Evolutionary conservation across 2,113 vertebrate species (phyloP), one percentile per base, ranked within the genome.

Genomic region (Cebidichthys violaceus): DNA sequence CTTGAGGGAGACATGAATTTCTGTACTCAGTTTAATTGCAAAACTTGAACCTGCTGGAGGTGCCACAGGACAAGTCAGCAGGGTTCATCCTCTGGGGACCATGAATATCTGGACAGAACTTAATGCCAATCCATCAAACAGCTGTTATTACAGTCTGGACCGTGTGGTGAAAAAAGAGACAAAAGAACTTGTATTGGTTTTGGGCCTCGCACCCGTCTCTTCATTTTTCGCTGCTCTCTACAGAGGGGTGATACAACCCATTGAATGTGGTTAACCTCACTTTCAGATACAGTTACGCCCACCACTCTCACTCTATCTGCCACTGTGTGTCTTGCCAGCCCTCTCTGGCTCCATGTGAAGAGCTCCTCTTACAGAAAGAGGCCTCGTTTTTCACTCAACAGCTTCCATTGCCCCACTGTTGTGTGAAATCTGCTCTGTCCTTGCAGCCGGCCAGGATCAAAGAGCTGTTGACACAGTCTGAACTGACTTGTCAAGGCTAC

Each of bases 211-310:
- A 24, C 20, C 62, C 50, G 72, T 78, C 82, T 70, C 41, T 77
- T 88, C 20, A 4, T 80, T 73, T 78, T 64, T 52, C 74, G 76
- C 72, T n/a, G 62, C 78, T 79, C 71, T 81, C 75, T 43, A 52
- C 79, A 70, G 72, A n/a, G 59, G 43, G 55, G 70, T 82, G 82
- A 87, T 79, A 77, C 55, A 68, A 70, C 29, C 70, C 60, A 45
- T 50, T 83, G 80, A 83, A 87, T 67, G 75, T 52, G 84, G 74
- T 92, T 91, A 86, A 92, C 93, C 89, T 90, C 86, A 74, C 83
- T 92, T 89, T 91, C 85, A 86, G 73, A 80, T 54, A 80, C 67
- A 78, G 89, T 90, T 89, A 90, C 81, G 24, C 88, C 83, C 79
- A 82, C 78, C 62, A 77, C 68, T 61, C 55, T 81, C 4, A 3